Evolutionary conservation across 2,113 vertebrate species (phyloP).

Genomic region (Platichthys flesus): DNA sequence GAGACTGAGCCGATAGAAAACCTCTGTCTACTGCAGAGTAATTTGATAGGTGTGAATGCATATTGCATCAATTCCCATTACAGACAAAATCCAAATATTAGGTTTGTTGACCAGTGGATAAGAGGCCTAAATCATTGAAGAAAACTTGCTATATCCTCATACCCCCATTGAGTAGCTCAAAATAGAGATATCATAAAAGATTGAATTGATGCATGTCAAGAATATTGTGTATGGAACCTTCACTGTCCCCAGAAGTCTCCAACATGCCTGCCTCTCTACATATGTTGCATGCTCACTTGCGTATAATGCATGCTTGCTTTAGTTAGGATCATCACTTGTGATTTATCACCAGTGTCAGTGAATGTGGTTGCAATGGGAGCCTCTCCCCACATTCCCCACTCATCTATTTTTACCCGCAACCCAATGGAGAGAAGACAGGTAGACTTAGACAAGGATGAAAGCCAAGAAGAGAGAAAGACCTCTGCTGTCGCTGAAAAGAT

Average conservation of each 20-base stretch:
- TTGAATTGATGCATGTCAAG: not conserved
- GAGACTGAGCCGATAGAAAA: no score
- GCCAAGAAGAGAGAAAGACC: slow-evolving; percentile 32
- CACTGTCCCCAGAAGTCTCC: not conserved
- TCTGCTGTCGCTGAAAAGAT: slow-evolving; percentile 21
- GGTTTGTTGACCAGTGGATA: no score
- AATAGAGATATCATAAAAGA: not conserved
- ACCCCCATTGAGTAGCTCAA: not conserved
- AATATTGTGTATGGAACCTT: slow-evolving; percentile 11
- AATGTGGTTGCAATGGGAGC: slow-evolving; percentile 65
- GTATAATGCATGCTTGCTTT: slow-evolving; percentile 32
- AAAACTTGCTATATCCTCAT: not conserved
- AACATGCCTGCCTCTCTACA: slow-evolving; percentile 4
- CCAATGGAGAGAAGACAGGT: slow-evolving; percentile 51
- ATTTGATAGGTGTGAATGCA: no score
- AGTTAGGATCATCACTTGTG: slow-evolving; percentile 58
- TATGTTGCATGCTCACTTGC: slow-evolving; percentile 2
- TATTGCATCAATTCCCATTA: no score
- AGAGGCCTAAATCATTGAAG: not conserved
- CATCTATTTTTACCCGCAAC: slow-evolving; percentile 76
- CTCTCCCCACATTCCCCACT: slow-evolving; percentile 46
- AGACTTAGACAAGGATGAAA: slow-evolving; percentile 40
- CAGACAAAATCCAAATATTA: no score
- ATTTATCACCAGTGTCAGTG: slow-evolving; percentile 79
- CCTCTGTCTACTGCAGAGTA: no score